Evolutionary conservation across 2,888 invertebrate genomes (phyloP).

Genomic region (Ophonus ardosiacus): DNA sequence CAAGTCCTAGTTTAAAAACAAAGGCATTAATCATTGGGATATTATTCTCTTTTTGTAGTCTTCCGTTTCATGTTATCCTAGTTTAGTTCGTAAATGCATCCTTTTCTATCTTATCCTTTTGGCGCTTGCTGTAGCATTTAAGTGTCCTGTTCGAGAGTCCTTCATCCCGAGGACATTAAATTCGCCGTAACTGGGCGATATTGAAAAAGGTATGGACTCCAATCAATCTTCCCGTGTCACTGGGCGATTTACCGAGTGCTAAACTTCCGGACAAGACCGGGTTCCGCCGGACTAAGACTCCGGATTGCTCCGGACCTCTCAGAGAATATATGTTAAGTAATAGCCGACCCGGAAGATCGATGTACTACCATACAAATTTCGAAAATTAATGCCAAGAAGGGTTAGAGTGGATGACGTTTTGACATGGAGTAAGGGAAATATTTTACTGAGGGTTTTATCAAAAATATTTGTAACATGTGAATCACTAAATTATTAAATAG

Average conservation of each 20-base stretch:
- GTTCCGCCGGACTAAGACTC: conserved; percentile 26
- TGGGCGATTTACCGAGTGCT: conserved; percentile 42
- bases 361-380: conserved; percentile 30
- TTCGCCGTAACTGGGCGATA: conserved; percentile 44
- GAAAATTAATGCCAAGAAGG: not conserved
- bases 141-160: not conserved
- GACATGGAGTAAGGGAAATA: not conserved
- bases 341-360: conserved; percentile 27
- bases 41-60: too few relatives aligned
- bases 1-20: too few relatives aligned
- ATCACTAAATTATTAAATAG: too few relatives aligned
- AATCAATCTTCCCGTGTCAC: conserved; percentile 56
- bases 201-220: conserved; percentile 58
- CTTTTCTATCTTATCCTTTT: not conserved
- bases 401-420: not conserved
- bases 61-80: too few relatives aligned
- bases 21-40: too few relatives aligned
- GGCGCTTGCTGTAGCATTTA: not conserved
- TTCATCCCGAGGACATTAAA: conserved; percentile 46
- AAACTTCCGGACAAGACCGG: conserved; percentile 7
- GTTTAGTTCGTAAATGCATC: too few relatives aligned
- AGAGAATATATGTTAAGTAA: conserved; percentile 39
- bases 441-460: not conserved
- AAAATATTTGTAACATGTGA: not conserved
- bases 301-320: conserved; percentile 7